These are phyloP conservation scores for Cylas formicarius DNA, from an alignment of 1,140 invertebrate species.

Conservation along the genomic window DNA sequence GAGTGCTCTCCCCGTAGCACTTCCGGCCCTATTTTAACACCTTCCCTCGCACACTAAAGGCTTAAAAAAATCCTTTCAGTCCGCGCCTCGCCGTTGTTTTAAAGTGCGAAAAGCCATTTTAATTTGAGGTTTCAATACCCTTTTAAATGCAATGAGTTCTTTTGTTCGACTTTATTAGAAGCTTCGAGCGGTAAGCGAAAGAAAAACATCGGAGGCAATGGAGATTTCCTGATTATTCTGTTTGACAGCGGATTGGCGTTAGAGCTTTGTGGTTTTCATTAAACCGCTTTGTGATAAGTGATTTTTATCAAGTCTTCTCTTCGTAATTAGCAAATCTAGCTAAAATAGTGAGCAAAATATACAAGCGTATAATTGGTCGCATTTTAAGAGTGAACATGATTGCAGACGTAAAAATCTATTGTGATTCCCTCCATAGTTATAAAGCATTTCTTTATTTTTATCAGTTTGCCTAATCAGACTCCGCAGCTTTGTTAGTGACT, in stretches of 20 bases:
- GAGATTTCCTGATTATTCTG: neutral
- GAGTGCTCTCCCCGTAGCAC: slow-evolving; percentile 20
- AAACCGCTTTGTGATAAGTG: neutral
- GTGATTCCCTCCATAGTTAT: too few species aligned
- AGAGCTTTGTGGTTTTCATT: neutral
- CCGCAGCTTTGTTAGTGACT: too few species aligned
- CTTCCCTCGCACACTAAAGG: slow-evolving; percentile 17
- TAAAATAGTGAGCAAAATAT: too few species aligned
- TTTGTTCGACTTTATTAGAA: too few species aligned
- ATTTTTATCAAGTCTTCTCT: neutral
- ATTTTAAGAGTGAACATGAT: too few species aligned
- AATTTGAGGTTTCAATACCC: slow-evolving; percentile 18
- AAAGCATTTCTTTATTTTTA: too few species aligned
- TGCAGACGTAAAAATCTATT: too few species aligned
- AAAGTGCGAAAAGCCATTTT: slow-evolving; percentile 27
- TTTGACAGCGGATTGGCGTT: neutral
- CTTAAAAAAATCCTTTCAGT: slow-evolving; percentile 11
- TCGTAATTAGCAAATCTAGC: neutral
- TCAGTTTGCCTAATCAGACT: too few species aligned
- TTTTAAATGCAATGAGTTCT: slow-evolving; percentile 10
- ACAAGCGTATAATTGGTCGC: too few species aligned
- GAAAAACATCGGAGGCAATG: too few species aligned
- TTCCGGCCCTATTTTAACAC: slow-evolving; percentile 29
- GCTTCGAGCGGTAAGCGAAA: too few species aligned
- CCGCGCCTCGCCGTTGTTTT: slow-evolving; percentile 12